phyloP scores from a whole-genome alignment of 37 sponge, comb jelly and placozoan genomes.

The Amphimedon queenslandica region DNA sequence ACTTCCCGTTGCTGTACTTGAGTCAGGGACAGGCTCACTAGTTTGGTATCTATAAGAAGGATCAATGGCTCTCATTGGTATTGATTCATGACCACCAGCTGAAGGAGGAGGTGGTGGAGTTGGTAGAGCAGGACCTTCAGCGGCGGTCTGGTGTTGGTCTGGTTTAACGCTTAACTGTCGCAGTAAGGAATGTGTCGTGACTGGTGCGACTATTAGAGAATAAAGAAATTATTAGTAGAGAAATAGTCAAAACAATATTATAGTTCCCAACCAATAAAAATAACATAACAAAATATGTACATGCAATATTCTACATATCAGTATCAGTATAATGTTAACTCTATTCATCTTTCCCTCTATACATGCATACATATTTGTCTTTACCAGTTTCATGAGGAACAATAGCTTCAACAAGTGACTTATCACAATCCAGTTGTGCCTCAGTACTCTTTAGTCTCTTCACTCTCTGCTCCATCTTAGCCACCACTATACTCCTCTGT shows the following conservation, averaged over 20 bases:
- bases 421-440: not conserved
- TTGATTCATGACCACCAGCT: too few relatives aligned
- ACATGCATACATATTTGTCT: not conserved
- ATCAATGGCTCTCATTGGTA: not conserved
- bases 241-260: not conserved
- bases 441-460: not conserved
- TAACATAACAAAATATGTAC: too few relatives aligned
- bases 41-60: not conserved
- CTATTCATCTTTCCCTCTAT: not conserved
- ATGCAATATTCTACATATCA: too few relatives aligned
- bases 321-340: too few relatives aligned
- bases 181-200: not conserved
- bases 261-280: not conserved
- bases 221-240: not conserved
- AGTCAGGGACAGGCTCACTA: too few relatives aligned
- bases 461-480: not conserved
- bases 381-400: slow-evolving; percentile 2
- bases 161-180: not conserved
- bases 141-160: not conserved
- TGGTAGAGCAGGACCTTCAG: not conserved
- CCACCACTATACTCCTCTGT: slow-evolving; percentile 13
- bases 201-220: not conserved
- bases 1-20: too few relatives aligned
- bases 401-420: not conserved
- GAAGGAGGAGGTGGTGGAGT: not conserved